phyloP scores from a whole-genome alignment of 2,888 invertebrate genomes.

The Melipona beecheii region DNA sequence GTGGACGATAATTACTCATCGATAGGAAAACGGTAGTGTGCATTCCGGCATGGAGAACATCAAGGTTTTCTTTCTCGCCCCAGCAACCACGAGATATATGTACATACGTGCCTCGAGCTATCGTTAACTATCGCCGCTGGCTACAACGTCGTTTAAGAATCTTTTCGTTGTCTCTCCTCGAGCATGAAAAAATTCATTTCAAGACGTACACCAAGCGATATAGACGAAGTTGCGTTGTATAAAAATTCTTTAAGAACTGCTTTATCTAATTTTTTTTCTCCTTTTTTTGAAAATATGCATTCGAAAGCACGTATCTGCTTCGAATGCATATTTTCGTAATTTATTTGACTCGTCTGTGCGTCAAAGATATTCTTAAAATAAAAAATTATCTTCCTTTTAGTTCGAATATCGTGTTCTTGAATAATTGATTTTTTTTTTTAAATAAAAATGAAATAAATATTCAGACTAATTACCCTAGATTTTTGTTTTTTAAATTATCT shows the following conservation, averaged over 20 bases:
- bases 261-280: background rate
- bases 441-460: background rate
- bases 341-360: background rate
- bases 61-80: constrained; percentile 24
- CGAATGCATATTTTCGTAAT: constrained; percentile 48
- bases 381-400: background rate
- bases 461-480: background rate
- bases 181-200: background rate
- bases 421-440: background rate
- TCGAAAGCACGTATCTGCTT: constrained; percentile 14
- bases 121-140: background rate
- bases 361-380: background rate
- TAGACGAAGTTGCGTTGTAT: background rate
- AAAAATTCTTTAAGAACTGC: background rate
- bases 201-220: background rate
- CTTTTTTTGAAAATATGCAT: background rate
- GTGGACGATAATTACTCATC: constrained; percentile 46
- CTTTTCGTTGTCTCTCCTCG: background rate
- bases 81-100: background rate
- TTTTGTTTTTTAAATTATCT: background rate
- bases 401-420: background rate
- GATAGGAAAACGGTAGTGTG: constrained; percentile 17
- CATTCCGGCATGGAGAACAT: constrained; percentile 9
- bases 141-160: background rate
- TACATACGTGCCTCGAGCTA: background rate